Conservation (phyloP, 2,797 vertebrate genomes). For the Anas bernieri region DNA sequence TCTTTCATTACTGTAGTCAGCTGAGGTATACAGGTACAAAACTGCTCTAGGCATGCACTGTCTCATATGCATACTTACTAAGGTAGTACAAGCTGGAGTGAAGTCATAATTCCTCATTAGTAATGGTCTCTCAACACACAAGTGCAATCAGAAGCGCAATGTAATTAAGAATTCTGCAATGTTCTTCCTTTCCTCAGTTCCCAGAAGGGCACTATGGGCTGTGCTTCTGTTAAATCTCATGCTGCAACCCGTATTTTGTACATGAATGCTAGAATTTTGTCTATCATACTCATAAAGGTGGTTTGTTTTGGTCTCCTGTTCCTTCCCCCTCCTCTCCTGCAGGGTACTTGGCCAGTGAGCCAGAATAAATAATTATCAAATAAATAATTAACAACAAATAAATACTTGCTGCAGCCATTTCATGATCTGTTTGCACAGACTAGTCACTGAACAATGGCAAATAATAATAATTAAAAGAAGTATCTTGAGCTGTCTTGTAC, state of each 20-base stretch:
- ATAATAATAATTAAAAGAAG: neutral
- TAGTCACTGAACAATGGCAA: neutral
- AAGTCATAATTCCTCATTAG: neutral
- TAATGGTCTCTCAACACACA: neutral
- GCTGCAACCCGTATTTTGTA: neutral
- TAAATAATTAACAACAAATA: neutral
- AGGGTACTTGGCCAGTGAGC: neutral
- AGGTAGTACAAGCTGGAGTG: neutral
- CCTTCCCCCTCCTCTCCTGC: fast-evolving
- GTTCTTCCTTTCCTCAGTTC: neutral
- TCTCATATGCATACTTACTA: neutral
- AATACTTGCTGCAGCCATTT: neutral
- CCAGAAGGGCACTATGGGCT: neutral
- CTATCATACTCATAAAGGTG: neutral
- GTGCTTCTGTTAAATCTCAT: neutral
- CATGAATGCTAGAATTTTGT: neutral
- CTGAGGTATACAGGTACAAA: neutral
- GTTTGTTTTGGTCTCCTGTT: neutral
- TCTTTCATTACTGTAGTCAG: neutral
- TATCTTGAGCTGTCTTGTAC: neutral
- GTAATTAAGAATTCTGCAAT: neutral
- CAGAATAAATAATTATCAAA: neutral
- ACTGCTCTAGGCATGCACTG: neutral
- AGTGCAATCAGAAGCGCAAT: neutral
- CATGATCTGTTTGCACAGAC: neutral